Percentiles rank a stretch among this genome's conserved stretches.
Conservation (phyloP, 37 sponge, comb jelly and placozoan genomes). For the Theonella swinhoei region DNA sequence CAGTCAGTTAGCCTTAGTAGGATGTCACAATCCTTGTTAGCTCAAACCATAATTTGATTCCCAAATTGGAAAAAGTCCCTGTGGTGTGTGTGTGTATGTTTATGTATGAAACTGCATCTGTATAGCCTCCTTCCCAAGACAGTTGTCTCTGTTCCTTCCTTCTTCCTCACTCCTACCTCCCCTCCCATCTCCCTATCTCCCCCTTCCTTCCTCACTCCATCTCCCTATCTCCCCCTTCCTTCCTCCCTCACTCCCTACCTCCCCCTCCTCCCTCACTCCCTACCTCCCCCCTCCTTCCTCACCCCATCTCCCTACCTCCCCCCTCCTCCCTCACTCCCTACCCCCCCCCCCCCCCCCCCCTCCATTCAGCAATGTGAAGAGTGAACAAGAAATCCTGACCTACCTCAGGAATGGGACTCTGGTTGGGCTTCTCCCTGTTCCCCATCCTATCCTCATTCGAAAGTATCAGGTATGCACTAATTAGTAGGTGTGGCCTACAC, state of each 20-base stretch:
- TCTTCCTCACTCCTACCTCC: neutral
- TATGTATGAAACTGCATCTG: no score
- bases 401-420: constrained; percentile 95
- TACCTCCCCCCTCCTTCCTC: no score
- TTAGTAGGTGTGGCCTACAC: constrained; percentile 7
- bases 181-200: neutral
- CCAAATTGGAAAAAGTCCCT: no score
- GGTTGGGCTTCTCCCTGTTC: constrained; percentile 94
- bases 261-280: no score
- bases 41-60: no score
- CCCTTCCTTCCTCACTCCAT: neutral
- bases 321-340: no score
- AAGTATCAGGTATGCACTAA: constrained; percentile 86
- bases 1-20: no score
- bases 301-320: no score
- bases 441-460: constrained; percentile 95
- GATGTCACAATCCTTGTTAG: no score
- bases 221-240: neutral
- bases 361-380: constrained; percentile 64
- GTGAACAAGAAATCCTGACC: constrained; percentile 87
- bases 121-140: neutral
- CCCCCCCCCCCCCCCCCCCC: neutral
- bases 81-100: no score
- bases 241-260: neutral
- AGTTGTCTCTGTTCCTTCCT: neutral